phyloP scores from a whole-genome alignment of 2,113 vertebrate species.

The Eptesicus fuscus region DNA sequence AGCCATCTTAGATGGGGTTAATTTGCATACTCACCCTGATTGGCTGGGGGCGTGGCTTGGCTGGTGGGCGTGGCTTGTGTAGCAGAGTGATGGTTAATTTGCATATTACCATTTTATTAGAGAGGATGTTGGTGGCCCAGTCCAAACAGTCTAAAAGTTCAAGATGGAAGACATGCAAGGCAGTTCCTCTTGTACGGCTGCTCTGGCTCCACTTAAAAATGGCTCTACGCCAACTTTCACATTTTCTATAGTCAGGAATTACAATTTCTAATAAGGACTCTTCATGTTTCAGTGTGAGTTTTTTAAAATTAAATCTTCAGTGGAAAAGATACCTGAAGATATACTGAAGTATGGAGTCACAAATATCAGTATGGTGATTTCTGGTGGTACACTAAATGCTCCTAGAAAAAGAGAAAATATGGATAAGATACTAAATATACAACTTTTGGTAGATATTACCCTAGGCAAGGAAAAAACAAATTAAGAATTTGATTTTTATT shows the following conservation, averaged over 20 bases:
- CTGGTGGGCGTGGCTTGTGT: too few relatives aligned
- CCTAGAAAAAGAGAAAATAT: neutral
- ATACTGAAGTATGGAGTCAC: neutral
- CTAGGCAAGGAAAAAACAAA: neutral
- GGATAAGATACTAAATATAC: neutral
- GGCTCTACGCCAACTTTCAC: neutral
- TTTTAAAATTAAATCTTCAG: neutral
- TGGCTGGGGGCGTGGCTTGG: too few relatives aligned
- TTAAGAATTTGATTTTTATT: slow-evolving; percentile 20
- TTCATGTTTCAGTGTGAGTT: neutral
- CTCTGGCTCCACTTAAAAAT: neutral
- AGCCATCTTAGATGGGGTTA: too few relatives aligned
- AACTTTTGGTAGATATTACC: neutral
- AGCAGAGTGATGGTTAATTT: too few relatives aligned
- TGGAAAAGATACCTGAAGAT: neutral
- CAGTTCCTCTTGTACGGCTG: neutral
- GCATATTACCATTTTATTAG: too few relatives aligned
- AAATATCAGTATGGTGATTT: neutral
- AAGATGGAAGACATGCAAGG: neutral
- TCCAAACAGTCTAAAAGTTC: neutral
- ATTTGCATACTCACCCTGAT: too few relatives aligned
- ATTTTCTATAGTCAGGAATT: neutral
- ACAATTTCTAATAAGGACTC: neutral
- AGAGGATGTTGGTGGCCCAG: neutral
- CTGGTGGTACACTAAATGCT: neutral